Base-by-base conservation (phyloP, 2,113 vertebrate genomes). In the Chloropsis cyanopogon region DNA sequence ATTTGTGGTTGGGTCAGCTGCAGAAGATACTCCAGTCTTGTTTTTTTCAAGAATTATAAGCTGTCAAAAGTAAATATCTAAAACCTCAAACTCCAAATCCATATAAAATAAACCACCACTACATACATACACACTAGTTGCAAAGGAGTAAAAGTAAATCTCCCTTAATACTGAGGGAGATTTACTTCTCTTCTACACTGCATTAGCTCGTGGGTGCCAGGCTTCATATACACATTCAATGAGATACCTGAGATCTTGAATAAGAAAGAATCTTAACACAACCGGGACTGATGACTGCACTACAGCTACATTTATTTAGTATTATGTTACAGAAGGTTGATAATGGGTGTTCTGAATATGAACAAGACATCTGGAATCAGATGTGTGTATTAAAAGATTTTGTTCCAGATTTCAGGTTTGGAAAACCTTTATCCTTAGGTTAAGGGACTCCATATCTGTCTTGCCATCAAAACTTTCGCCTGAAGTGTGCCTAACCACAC, bases 1-100 rank as follows among this genome's bases (percentile, higher is more conserved):
- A 13, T 95, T 94, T 80, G 23, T 86, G 17, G 41, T 61, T 94
- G 49, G 41, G 77, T 95, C 69, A 89, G 35, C 92, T 91, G 44
- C 5, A 50, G 24, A 70, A 68, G 33, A 66, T 22, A 24, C 2
- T 46, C 76, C 37, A 54, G 24, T 13, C 20, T 7, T 33, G 2
- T 4, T 50, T 89, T 92, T 77, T 52, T 46, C 8, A 52, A 65
- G 23, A 68, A 56, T 37, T 63, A 77, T 44, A 20, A 77, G 7
- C 24, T 64, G 47, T 60, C 39, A 54, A 8, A 93, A 70, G 42
- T 19, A 72, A 41, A 77, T 33, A 11, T 39, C 13, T 18, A 73
- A 75, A 85, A 14, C 2, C 4, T 2, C 5, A 31, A 42, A 60
- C 6, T 80, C 9, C 17, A 82, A 73, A 72, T n/a, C 9, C 5